These are phyloP conservation scores for Hylomyscus alleni DNA, from an alignment of 2,797 vertebrate genomes.

Conservation along the genomic window DNA sequence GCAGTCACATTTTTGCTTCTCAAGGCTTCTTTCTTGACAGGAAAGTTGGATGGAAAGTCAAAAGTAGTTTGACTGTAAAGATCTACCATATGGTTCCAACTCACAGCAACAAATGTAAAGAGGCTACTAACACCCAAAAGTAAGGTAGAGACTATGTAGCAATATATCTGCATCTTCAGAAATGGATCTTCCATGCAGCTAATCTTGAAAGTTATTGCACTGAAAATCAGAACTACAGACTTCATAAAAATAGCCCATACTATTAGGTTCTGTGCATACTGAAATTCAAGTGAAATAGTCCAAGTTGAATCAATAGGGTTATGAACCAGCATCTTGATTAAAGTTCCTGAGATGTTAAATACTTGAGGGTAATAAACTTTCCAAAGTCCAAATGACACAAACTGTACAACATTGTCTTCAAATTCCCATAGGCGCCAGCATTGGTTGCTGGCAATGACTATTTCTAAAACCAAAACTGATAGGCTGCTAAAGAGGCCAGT, in stretches of 20 bases:
- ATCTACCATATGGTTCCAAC: constrained; percentile 90
- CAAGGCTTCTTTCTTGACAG: constrained; percentile 85
- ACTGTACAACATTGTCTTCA: accelerated
- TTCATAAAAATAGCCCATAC: constrained; percentile 84
- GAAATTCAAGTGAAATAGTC: constrained; percentile 87
- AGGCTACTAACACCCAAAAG: constrained; percentile 86
- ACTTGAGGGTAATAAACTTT: not conserved
- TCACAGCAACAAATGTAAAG: constrained; percentile 84
- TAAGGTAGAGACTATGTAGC: constrained; percentile 69
- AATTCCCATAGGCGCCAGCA: not conserved
- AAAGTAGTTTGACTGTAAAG: not conserved
- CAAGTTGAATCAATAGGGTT: not conserved
- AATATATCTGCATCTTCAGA: constrained; percentile 72
- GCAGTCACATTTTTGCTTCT: constrained; percentile 63
- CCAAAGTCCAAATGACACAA: constrained; percentile 55
- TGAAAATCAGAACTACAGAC: constrained; percentile 86
- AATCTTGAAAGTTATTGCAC: constrained; percentile 83
- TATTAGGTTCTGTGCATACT: constrained; percentile 89
- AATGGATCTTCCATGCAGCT: constrained; percentile 86
- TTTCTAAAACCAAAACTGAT: not conserved
- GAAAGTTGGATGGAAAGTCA: constrained; percentile 87
- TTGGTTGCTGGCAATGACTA: not conserved
- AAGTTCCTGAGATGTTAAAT: not conserved
- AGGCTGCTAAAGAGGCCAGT: not conserved
- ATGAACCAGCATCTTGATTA: not conserved